phyloP scores from a whole-genome alignment of 2,888 invertebrate species.

The Ypsolopha sequella region DNA sequence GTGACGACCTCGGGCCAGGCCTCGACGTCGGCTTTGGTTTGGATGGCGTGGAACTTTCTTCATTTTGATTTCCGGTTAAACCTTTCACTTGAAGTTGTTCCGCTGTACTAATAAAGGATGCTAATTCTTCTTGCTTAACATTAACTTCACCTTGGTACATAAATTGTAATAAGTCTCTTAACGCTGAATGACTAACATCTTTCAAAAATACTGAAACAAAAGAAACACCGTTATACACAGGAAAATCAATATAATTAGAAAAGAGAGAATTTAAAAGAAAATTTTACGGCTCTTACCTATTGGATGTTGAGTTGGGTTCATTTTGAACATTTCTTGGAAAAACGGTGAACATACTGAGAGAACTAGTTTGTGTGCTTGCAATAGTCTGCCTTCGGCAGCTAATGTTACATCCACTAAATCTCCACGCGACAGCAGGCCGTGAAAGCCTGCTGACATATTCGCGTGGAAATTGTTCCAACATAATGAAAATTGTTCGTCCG shows the following conservation, averaged over 20 bases:
- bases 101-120: conserved; percentile 79
- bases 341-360: conserved; percentile 81
- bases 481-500: conserved; percentile 80
- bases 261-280: background rate
- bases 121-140: conserved; percentile 79
- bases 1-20: conserved; percentile 76
- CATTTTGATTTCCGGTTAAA: conserved; percentile 75
- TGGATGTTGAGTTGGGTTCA: conserved; percentile 77
- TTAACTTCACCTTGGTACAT: conserved; percentile 81
- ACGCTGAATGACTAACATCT: conserved; percentile 77
- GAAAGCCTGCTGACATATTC: conserved; percentile 79
- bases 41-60: conserved; percentile 69
- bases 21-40: conserved; percentile 70
- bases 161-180: conserved; percentile 78
- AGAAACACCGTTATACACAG: conserved; percentile 11
- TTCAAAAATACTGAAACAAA: conserved; percentile 75
- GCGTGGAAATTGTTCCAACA: conserved; percentile 84
- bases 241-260: background rate
- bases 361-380: conserved; percentile 79
- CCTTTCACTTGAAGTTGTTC: conserved; percentile 80
- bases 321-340: conserved; percentile 80
- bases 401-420: conserved; percentile 78
- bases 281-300: conserved; percentile 60
- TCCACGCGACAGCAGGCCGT: conserved; percentile 77
- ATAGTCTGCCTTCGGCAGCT: conserved; percentile 78